Evolutionary conservation across 1,140 invertebrate species (phyloP).

Genomic region (Stenopsyche tienmushanensis): DNA sequence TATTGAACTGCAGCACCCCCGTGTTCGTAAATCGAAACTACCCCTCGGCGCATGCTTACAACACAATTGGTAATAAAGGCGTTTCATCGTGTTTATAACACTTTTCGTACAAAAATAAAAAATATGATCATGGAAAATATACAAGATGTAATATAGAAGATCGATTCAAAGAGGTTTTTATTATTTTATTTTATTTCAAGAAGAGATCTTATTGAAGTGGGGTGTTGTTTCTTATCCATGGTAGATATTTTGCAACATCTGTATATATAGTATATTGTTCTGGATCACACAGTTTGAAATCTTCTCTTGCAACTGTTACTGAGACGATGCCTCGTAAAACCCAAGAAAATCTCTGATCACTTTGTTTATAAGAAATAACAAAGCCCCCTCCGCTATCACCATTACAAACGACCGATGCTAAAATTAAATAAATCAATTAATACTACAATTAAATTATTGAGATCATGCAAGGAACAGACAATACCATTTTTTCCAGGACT

Average conservation of each 20-base stretch:
- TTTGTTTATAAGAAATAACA: conserved; percentile 52
- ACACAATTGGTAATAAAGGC: no score
- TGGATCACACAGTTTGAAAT: conserved; percentile 55
- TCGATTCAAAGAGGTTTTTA: no score
- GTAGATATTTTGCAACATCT: conserved; percentile 59
- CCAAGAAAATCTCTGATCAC: conserved; percentile 54
- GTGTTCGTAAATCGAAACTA: background rate
- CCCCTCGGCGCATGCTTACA: conserved; percentile 10
- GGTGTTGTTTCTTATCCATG: conserved; percentile 50
- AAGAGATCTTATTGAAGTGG: background rate
- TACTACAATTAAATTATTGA: background rate
- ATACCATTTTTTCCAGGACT: conserved; percentile 32
- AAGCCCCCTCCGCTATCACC: conserved; percentile 66
- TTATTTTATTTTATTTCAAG: no score
- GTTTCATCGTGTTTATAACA: background rate
- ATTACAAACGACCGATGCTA: conserved; percentile 52
- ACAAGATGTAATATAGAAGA: no score
- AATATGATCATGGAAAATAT: no score
- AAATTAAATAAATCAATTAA: background rate
- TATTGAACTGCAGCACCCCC: conserved; percentile 1
- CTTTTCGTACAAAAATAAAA: no score
- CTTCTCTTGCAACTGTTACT: conserved; percentile 54
- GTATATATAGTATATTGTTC: conserved; percentile 60
- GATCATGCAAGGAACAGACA: background rate
- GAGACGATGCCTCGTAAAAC: conserved; percentile 60